Evolutionary conservation across 2,888 invertebrate species (phyloP), one percentile per base, ranked within the genome.

Genomic region (Unio pictorum): DNA sequence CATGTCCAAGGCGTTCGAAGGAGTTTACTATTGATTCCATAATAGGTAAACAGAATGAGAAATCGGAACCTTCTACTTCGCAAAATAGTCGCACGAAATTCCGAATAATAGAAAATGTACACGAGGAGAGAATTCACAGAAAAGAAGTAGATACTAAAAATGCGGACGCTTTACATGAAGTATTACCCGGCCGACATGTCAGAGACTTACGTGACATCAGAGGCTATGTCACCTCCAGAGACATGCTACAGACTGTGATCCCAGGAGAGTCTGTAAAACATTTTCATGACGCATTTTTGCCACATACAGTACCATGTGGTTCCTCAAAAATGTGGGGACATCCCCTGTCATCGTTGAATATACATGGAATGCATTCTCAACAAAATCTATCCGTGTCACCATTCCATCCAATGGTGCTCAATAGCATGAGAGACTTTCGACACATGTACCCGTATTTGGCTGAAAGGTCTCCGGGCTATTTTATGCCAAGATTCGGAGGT

Each of bases 21-120:
- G 81, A 80, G 34, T 82, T 82, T 62, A 80, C 76, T 17, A 83
- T 82, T 63, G 81, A 79, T 55, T 81, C 82, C 18, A 75, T 83
- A 54, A 82, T 82, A 8, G 82, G 82, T 55, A 76, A 71, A 45
- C 11, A 45, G 1, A 45, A 15, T 45, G 45, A 45, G 45, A 45
- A 45, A 45, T 11, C 15, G 45, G 45, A 45, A 45, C 45, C 45
- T 11, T 45, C 45, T 45, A 45, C 45, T 45, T 45, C 45, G 15
- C 45, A 45, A 45, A 45, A 45, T 15, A 45, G 45, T 45, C 45
- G 15, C 45, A 15, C 11, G 45, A 45, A 45, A 45, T 45, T 15
- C 45, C 45, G 45, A 45, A 15, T 45, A 15, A 45, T 15, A 45
- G 45, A 45, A 45, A 45, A 45, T 45, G 45, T 45, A 45, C 45